These are phyloP conservation scores for Aphelinus atriplicis DNA, from an alignment of 1,140 invertebrate species.

Conservation along the genomic window DNA sequence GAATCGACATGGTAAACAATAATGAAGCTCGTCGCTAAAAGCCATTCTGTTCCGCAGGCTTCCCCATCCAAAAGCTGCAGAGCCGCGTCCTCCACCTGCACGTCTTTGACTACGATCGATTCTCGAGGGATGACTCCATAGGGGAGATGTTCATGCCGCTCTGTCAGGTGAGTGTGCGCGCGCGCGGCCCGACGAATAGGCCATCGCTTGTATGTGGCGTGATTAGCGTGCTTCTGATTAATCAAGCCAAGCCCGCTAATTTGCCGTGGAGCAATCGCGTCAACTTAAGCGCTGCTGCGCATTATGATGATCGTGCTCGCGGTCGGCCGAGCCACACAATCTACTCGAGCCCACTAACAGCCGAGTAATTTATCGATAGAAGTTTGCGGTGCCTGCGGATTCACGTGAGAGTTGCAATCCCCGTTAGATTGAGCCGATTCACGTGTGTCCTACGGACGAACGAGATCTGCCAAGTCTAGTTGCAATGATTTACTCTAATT, in stretches of 20 bases:
- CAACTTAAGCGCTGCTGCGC: background rate
- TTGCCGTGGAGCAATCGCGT: background rate
- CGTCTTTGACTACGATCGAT: slow-evolving; percentile 95
- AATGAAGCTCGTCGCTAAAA: background rate
- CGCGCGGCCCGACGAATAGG: no score
- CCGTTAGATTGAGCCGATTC: no score
- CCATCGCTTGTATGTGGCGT: no score
- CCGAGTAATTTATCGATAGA: no score
- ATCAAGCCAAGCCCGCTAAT: background rate
- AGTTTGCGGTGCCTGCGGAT: background rate
- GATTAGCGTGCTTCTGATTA: no score
- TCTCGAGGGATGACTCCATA: slow-evolving; percentile 94
- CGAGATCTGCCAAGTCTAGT: no score
- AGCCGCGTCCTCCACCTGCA: slow-evolving; percentile 92
- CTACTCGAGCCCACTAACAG: no score
- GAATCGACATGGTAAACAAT: background rate
- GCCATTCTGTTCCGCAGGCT: slow-evolving; percentile 68
- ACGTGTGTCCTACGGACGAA: no score
- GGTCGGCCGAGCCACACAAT: background rate
- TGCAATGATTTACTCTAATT: no score
- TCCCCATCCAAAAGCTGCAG: slow-evolving; percentile 92
- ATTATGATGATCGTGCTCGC: background rate
- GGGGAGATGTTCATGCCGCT: slow-evolving; percentile 95
- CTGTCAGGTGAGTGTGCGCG: slow-evolving; percentile 77
- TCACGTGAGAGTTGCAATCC: background rate